phyloP scores from a whole-genome alignment of 2,113 vertebrate species.

The Scortum barcoo region DNA sequence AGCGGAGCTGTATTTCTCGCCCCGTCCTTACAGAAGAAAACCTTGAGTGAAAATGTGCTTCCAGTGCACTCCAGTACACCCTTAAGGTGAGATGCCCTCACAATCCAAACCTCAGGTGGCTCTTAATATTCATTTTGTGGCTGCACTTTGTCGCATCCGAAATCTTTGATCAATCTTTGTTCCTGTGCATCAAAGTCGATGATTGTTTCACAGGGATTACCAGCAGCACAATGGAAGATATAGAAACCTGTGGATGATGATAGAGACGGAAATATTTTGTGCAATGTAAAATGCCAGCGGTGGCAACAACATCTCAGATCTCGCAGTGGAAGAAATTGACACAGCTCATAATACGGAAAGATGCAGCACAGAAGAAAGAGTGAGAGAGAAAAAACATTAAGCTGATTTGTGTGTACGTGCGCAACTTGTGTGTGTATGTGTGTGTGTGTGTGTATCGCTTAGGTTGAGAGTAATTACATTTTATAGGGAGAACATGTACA shows the following conservation, averaged over 20 bases:
- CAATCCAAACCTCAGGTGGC: constrained; percentile 27
- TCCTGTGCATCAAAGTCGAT: constrained; percentile 52
- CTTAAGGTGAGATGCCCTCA: constrained; percentile 11
- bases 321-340: constrained; percentile 26
- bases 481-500: constrained; percentile 19
- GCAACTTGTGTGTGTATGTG: constrained; percentile 8
- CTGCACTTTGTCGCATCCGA: constrained; percentile 16
- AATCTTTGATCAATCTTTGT: constrained; percentile 58
- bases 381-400: constrained; percentile 12
- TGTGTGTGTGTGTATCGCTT: background rate
- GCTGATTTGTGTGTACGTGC: background rate
- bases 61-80: constrained; percentile 27
- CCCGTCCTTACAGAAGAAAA: constrained; percentile 3
- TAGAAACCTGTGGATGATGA: constrained; percentile 52
- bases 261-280: constrained; percentile 43
- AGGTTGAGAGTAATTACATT: constrained; percentile 40
- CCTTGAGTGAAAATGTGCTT: constrained; percentile 36
- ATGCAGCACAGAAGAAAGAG: constrained; percentile 11
- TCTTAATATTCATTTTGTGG: constrained; percentile 54
- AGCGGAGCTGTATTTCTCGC: constrained; percentile 3
- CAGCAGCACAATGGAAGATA: constrained; percentile 41
- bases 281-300: constrained; percentile 33
- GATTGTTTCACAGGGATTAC: constrained; percentile 41
- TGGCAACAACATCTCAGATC: constrained; percentile 35
- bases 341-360: constrained; percentile 17